Percentiles rank a stretch among this genome's conserved stretches.
Conservation (phyloP, 2,888 invertebrate genomes). For the Ditula angustiorana region DNA sequence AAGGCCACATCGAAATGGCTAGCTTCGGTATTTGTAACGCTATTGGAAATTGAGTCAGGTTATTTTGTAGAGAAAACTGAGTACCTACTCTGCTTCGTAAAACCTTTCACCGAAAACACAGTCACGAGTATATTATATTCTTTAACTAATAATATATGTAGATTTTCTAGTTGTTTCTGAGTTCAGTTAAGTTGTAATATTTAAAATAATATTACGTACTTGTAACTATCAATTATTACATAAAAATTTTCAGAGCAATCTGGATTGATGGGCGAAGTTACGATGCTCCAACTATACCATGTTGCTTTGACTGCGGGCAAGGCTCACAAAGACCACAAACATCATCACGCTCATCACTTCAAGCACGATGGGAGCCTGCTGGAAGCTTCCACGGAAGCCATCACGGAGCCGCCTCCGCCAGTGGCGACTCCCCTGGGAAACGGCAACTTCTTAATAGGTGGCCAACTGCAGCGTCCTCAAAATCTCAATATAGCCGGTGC, state of each 20-base stretch:
- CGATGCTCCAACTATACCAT: slow-evolving; percentile 92
- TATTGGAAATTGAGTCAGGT: no score
- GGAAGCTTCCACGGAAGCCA: slow-evolving; percentile 85
- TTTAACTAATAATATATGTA: no score
- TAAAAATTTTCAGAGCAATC: slow-evolving; percentile 86
- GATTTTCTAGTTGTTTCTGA: no score
- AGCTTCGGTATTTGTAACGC: no score
- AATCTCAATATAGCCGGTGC: slow-evolving; percentile 80
- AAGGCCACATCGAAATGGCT: no score
- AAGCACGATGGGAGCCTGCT: slow-evolving; percentile 89
- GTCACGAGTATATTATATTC: no score
- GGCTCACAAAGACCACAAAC: slow-evolving; percentile 94
- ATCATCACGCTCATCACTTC: slow-evolving; percentile 93
- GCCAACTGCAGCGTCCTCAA: slow-evolving; percentile 87
- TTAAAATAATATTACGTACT: no score
- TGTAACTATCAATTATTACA: no score
- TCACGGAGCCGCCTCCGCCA: slow-evolving; percentile 81
- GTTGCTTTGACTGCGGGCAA: slow-evolving; percentile 94
- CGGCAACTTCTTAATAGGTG: slow-evolving; percentile 86
- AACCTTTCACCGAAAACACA: no score
- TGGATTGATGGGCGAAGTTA: slow-evolving; percentile 90
- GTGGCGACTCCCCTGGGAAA: slow-evolving; percentile 75
- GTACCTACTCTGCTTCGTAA: no score
- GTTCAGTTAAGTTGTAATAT: no score
- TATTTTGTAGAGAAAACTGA: no score